A percentile compares a stretch with the other conserved stretches of the same genome.
phyloP scores from a whole-genome alignment of 2,797 vertebrate species.

The Coluber constrictor region DNA sequence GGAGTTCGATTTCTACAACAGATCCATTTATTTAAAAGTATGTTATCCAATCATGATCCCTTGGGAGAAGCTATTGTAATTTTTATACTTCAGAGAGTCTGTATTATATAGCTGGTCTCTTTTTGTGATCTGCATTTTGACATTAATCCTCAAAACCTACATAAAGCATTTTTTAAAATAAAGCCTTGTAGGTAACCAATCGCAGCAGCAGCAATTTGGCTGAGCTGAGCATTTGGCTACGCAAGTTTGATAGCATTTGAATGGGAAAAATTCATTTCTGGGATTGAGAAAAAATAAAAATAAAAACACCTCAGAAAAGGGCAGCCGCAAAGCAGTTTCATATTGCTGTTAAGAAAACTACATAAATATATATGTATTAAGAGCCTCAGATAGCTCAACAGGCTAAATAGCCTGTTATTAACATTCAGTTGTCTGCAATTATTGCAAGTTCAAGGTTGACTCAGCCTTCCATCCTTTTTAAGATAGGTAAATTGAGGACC shows the following conservation, averaged over 20 bases:
- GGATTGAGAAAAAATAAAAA: not conserved
- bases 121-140: not conserved
- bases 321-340: not conserved
- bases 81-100: not conserved
- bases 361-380: not conserved
- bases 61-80: not conserved
- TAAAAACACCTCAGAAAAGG: not conserved
- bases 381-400: too few relatives aligned
- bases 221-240: not conserved
- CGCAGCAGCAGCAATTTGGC: not conserved
- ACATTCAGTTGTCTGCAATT: too few relatives aligned
- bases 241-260: not conserved
- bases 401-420: too few relatives aligned
- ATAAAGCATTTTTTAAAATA: not conserved
- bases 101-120: not conserved
- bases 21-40: not conserved
- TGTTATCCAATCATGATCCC: not conserved
- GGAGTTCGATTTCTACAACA: not conserved
- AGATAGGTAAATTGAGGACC: too few relatives aligned
- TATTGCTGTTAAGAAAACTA: not conserved
- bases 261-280: not conserved
- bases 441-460: too few relatives aligned
- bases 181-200: not conserved
- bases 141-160: not conserved
- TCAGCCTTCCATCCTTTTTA: too few relatives aligned